Percentiles rank a stretch among this genome's conserved stretches.
These are phyloP conservation scores for Protonibea diacanthus DNA, from an alignment of 2,797 vertebrate species.

Conservation along the genomic window DNA sequence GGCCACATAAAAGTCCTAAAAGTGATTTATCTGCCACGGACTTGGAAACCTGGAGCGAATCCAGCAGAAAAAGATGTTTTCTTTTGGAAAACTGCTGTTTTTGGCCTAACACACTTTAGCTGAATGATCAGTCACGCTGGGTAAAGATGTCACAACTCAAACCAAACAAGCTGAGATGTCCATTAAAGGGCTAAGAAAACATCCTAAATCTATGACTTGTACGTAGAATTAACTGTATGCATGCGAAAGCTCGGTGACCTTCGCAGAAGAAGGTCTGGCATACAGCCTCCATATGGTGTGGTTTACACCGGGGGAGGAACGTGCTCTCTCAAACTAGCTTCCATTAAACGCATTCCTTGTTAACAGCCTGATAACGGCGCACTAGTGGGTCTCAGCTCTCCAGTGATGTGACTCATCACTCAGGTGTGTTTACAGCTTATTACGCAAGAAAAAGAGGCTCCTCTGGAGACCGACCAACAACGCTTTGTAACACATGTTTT, in stretches of 20 bases:
- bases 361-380: slow-evolving; percentile 68
- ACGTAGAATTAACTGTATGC: background rate
- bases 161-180: slow-evolving; percentile 5
- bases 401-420: slow-evolving; percentile 69
- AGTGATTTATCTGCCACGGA: background rate
- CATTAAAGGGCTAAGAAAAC: slow-evolving; percentile 15
- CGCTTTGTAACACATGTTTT: slow-evolving; percentile 25
- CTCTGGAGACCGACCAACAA: slow-evolving; percentile 19
- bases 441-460: slow-evolving; percentile 37
- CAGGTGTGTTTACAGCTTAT: slow-evolving; percentile 73
- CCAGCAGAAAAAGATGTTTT: background rate
- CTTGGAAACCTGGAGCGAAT: background rate
- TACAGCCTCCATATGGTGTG: slow-evolving; percentile 68
- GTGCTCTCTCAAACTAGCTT: slow-evolving; percentile 54
- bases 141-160: slow-evolving; percentile 12
- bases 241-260: slow-evolving; percentile 12
- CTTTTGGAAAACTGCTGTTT: background rate
- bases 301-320: slow-evolving; percentile 48
- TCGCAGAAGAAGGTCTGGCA: slow-evolving; percentile 29
- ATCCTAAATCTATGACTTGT: slow-evolving; percentile 4
- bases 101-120: background rate
- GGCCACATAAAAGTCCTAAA: background rate
- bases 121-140: background rate
- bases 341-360: slow-evolving; percentile 78
- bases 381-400: slow-evolving; percentile 49